Evolutionary conservation across 2,797 vertebrate species (phyloP).

Genomic region (Streptopelia turtur): DNA sequence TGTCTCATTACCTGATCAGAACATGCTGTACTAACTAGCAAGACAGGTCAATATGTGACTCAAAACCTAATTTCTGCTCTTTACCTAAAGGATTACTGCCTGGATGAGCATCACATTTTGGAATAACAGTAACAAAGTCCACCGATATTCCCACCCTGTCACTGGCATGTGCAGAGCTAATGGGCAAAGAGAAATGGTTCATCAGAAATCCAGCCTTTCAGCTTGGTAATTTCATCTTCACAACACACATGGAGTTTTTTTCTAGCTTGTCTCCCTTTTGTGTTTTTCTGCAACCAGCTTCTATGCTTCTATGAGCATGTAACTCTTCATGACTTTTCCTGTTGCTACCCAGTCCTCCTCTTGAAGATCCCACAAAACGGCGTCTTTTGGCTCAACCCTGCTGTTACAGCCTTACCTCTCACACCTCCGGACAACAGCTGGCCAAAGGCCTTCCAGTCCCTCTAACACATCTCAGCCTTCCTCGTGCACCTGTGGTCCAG

Average conservation of each 20-base stretch:
- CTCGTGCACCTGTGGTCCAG: not conserved
- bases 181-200: not conserved
- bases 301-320: not conserved
- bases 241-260: not conserved
- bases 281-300: not conserved
- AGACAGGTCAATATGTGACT: conserved; percentile 28
- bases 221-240: not conserved
- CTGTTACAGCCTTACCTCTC: not conserved
- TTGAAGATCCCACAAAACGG: not conserved
- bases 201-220: not conserved
- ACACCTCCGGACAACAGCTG: not conserved
- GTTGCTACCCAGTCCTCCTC: not conserved
- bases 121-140: not conserved
- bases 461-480: not conserved
- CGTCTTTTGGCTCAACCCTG: not conserved
- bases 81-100: conserved; percentile 24
- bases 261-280: not conserved
- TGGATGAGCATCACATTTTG: not conserved
- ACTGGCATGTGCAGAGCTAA: not conserved
- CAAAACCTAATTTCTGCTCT: conserved; percentile 43
- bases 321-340: not conserved
- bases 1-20: not conserved
- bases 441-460: not conserved
- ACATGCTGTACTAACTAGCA: not conserved
- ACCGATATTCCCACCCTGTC: not conserved